Evolutionary conservation across 1,140 invertebrate species (phyloP).

Genomic region (Drosophila kikkawai): DNA sequence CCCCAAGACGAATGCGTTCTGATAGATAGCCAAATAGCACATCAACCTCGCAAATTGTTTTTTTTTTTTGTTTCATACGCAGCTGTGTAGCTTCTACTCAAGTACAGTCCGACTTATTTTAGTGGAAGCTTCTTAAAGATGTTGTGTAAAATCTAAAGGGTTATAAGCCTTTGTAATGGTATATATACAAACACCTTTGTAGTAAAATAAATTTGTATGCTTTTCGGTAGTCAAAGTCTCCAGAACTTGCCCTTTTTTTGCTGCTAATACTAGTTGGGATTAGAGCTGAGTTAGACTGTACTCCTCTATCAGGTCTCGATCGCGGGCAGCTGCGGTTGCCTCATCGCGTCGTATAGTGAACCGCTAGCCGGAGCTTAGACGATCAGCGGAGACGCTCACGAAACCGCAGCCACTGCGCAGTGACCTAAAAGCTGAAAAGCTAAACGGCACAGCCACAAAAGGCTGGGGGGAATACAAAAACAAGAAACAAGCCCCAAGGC

Average conservation of each 20-base stretch:
- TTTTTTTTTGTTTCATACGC: constrained; percentile 1
- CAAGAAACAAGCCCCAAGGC: constrained; percentile 17
- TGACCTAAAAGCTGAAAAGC: constrained; percentile 59
- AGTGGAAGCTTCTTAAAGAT: neutral
- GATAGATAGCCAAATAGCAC: constrained; percentile 20
- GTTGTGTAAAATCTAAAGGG: neutral
- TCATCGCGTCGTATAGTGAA: constrained; percentile 34
- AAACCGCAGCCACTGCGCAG: constrained; percentile 52
- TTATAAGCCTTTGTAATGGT: neutral
- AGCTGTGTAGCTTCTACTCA: neutral
- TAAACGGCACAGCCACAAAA: constrained; percentile 18
- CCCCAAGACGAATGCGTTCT: constrained; percentile 19
- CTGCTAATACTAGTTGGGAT: neutral
- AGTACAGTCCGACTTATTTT: constrained; percentile 7
- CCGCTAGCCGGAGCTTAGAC: constrained; percentile 48
- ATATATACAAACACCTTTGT: neutral
- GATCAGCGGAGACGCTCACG: constrained; percentile 23
- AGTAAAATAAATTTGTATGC: neutral
- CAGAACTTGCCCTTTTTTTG: neutral
- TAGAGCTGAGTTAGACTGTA: constrained; percentile 25
- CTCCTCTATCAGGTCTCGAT: constrained; percentile 8
- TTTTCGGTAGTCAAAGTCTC: neutral
- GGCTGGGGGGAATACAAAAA: constrained; percentile 27
- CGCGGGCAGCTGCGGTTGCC: constrained; percentile 47
- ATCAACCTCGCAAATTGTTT: constrained; percentile 13